Percentiles rank a stretch among this genome's conserved stretches.
Conservation (phyloP, 2,113 vertebrate species). For the Cyprinodon tularosa region DNA sequence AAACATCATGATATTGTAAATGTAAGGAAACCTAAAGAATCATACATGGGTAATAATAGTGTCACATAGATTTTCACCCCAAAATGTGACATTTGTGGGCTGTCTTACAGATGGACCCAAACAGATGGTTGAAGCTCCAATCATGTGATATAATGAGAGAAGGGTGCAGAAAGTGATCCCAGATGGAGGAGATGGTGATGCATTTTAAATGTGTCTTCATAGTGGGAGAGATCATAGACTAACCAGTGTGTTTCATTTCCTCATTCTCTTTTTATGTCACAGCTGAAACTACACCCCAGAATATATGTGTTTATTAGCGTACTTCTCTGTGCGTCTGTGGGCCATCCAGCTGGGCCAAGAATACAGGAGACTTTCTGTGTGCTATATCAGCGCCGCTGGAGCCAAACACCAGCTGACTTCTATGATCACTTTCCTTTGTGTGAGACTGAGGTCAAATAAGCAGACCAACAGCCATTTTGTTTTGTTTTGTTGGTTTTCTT, state of each 20-base stretch:
- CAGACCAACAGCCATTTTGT: not conserved
- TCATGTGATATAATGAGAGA: slow-evolving; percentile 36
- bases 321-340: slow-evolving; percentile 7
- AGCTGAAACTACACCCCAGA: slow-evolving; percentile 14
- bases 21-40: no score
- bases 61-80: slow-evolving; percentile 3
- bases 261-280: slow-evolving; percentile 22
- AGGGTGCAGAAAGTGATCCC: not conserved
- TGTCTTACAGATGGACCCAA: slow-evolving; percentile 35
- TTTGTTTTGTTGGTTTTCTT: not conserved
- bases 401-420: slow-evolving; percentile 22
- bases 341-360: slow-evolving; percentile 33
- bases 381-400: slow-evolving; percentile 25
- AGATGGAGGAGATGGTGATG: slow-evolving; percentile 25
- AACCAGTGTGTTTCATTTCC: slow-evolving; percentile 8
- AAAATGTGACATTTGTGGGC: slow-evolving; percentile 11
- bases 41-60: not conserved
- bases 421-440: slow-evolving; percentile 30
- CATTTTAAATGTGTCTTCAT: slow-evolving; percentile 21
- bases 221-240: slow-evolving; percentile 1
- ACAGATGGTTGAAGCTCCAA: slow-evolving; percentile 42
- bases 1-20: not conserved
- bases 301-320: slow-evolving; percentile 1
- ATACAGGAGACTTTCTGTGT: not conserved
- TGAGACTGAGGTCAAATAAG: slow-evolving; percentile 31